phyloP scores from a whole-genome alignment of 2,888 invertebrate genomes.

The Lymantria dispar region DNA sequence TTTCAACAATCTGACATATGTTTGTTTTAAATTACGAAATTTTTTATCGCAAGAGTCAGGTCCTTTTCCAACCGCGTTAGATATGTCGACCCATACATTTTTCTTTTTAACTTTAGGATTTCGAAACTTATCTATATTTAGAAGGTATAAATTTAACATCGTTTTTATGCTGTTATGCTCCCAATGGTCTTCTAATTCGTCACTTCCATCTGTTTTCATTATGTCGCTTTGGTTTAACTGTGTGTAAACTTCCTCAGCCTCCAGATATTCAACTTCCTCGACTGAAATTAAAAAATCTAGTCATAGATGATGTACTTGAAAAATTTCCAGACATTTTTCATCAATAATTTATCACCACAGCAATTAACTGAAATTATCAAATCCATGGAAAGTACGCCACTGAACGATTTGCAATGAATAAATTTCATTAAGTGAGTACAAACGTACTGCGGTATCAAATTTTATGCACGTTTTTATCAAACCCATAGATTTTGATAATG shows the following conservation, averaged over 20 bases:
- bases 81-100: constrained; percentile 69
- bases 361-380: too few relatives aligned
- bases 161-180: constrained; percentile 56
- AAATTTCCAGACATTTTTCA: too few relatives aligned
- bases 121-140: constrained; percentile 67
- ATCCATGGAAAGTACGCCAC: too few relatives aligned
- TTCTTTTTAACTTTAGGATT: constrained; percentile 74
- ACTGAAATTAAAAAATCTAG: constrained; percentile 40
- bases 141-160: constrained; percentile 60
- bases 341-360: too few relatives aligned
- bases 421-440: too few relatives aligned
- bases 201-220: constrained; percentile 53
- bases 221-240: constrained; percentile 53
- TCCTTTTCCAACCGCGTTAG: constrained; percentile 58
- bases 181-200: constrained; percentile 70
- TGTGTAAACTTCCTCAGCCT: constrained; percentile 55
- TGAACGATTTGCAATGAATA: too few relatives aligned
- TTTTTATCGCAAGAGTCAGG: constrained; percentile 74
- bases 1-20: constrained; percentile 65
- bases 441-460: too few relatives aligned
- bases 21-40: constrained; percentile 72
- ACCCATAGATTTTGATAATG: too few relatives aligned
- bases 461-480: too few relatives aligned
- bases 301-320: too few relatives aligned
- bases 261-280: constrained; percentile 54